Conservation (phyloP, 1,140 invertebrate genomes). For the Drosophila truncata region DNA sequence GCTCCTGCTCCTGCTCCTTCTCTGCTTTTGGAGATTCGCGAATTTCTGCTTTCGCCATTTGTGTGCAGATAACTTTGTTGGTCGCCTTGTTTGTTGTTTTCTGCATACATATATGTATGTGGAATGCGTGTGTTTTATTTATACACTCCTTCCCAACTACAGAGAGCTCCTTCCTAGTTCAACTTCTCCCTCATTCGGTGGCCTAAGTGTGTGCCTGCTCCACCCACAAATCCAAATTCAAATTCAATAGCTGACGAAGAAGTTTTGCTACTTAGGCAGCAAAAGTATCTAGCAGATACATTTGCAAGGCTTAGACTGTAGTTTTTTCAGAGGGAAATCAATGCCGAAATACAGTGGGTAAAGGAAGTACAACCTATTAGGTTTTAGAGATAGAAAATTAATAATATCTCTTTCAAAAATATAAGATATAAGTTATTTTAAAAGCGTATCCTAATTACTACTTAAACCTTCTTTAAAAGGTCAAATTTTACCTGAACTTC, state of each 20-base stretch:
- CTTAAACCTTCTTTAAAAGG: neutral
- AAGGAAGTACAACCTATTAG: neutral
- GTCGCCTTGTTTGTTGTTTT: constrained; percentile 27
- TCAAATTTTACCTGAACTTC: neutral
- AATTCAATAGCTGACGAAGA: constrained; percentile 60
- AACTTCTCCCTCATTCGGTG: neutral
- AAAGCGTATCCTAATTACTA: neutral
- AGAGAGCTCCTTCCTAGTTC: neutral
- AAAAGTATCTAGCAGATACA: constrained; percentile 46
- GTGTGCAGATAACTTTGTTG: constrained; percentile 59
- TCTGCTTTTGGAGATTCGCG: constrained; percentile 12
- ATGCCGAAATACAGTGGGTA: neutral
- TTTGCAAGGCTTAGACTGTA: constrained; percentile 18
- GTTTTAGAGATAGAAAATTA: no score
- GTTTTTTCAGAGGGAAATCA: constrained; percentile 24
- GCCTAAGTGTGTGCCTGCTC: constrained; percentile 11
- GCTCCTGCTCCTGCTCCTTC: neutral
- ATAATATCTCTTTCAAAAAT: neutral
- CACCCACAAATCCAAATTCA: constrained; percentile 47
- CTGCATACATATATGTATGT: constrained; percentile 22
- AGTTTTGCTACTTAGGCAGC: constrained; percentile 48
- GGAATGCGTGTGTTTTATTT: constrained; percentile 68
- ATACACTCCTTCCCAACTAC: constrained; percentile 24
- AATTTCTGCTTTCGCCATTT: constrained; percentile 68
- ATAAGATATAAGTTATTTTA: neutral